Conservation (phyloP, 2,113 vertebrate genomes). For the Cynopterus brachyotis region DNA sequence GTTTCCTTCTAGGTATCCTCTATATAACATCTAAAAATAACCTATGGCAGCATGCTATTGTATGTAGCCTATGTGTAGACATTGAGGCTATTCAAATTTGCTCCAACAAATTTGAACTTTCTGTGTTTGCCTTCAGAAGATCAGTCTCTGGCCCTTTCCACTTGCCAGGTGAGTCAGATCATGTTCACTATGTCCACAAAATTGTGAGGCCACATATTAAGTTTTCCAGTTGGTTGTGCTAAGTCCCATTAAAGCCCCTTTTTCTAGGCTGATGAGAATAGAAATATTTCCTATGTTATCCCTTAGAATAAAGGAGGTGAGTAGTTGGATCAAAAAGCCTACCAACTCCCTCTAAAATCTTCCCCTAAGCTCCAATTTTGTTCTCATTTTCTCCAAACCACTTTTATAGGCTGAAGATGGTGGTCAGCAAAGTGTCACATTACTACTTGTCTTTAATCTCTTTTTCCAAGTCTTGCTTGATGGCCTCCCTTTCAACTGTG, state of each 20-base stretch:
- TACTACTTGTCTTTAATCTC: not conserved
- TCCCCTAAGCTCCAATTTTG: not conserved
- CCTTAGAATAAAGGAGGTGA: not conserved
- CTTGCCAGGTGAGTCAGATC: not conserved
- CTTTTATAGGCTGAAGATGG: not conserved
- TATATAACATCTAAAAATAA: not conserved
- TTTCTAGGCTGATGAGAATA: not conserved
- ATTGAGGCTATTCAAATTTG: not conserved
- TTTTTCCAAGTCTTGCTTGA: not conserved
- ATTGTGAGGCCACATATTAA: not conserved
- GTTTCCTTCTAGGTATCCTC: not conserved
- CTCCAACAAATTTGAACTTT: not conserved
- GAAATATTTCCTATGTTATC: not conserved
- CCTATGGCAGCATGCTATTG: not conserved
- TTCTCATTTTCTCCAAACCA: not conserved
- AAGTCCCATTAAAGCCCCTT: not conserved
- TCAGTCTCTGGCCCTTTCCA: not conserved
- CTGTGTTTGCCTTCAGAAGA: not conserved
- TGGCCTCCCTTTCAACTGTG: not conserved
- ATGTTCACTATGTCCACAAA: not conserved
- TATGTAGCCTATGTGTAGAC: not conserved
- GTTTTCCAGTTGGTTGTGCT: not conserved
- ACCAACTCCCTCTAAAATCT: not conserved
- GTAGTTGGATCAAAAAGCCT: not conserved
- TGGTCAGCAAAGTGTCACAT: not conserved